Conservation (phyloP, 1,140 invertebrate species). For the Ruditapes philippinarum region DNA sequence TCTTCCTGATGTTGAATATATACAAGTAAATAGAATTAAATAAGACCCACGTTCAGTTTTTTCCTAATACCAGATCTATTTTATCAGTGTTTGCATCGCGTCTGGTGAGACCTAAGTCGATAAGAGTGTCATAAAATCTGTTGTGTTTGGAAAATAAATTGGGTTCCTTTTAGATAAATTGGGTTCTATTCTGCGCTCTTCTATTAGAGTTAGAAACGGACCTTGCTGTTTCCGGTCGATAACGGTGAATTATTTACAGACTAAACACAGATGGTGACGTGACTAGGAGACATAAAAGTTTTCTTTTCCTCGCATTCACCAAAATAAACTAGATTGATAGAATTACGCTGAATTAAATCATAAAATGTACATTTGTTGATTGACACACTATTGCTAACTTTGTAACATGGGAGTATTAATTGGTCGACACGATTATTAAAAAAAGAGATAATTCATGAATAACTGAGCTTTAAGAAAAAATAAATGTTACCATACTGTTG, state of each 20-base stretch:
- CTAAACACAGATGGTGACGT: not conserved
- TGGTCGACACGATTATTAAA: too few relatives aligned
- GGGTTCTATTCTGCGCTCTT: not conserved
- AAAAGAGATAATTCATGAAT: too few relatives aligned
- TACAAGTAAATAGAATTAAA: not conserved
- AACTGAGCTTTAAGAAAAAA: too few relatives aligned
- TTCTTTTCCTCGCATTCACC: not conserved
- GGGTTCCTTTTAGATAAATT: slow-evolving; percentile 29
- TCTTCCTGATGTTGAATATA: not conserved
- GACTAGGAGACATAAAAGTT: not conserved
- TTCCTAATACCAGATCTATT: not conserved
- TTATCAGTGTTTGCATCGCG: slow-evolving; percentile 19
- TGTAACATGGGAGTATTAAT: too few relatives aligned
- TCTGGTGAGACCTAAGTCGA: slow-evolving; percentile 15
- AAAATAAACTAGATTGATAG: slow-evolving; percentile 3
- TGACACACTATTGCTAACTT: not conserved
- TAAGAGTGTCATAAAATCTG: not conserved
- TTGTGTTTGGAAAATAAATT: slow-evolving; percentile 22
- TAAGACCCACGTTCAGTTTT: not conserved
- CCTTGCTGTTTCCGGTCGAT: not conserved
- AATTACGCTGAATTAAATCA: not conserved
- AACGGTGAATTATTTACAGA: slow-evolving; percentile 11
- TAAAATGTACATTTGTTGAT: slow-evolving; percentile 10
- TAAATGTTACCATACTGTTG: too few relatives aligned
- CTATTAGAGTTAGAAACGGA: slow-evolving; percentile 5